A percentile compares a stretch with the other conserved stretches of the same genome.
Evolutionary conservation across 2,113 vertebrate species (phyloP).

Genomic region (Cyprinodon variegatus): DNA sequence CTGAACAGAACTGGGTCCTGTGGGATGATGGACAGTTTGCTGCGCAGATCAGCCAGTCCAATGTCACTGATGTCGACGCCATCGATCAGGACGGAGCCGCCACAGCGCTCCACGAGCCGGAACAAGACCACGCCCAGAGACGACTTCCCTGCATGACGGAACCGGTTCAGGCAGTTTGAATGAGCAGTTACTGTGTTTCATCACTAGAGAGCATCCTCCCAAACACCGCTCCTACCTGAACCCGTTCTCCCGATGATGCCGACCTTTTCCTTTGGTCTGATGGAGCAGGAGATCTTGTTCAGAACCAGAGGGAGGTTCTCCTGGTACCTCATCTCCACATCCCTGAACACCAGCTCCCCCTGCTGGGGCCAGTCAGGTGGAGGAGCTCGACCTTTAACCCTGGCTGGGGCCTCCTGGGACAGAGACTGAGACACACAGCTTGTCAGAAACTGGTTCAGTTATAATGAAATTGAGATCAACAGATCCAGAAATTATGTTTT

Average conservation of each 20-base stretch:
- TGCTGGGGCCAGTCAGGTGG: conserved; percentile 89
- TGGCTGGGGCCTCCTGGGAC: conserved; percentile 90
- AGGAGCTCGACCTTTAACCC: conserved; percentile 88
- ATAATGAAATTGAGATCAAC: background rate
- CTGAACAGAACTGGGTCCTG: conserved; percentile 94
- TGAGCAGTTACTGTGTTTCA: background rate
- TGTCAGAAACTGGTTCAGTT: background rate
- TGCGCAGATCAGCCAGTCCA: conserved; percentile 91
- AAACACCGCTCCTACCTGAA: conserved; percentile 80
- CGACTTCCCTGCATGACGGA: conserved; percentile 84
- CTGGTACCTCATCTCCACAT: conserved; percentile 90
- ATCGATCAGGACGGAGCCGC: conserved; percentile 91
- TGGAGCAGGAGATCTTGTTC: conserved; percentile 90
- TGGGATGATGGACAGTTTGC: conserved; percentile 93
- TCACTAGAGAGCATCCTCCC: background rate
- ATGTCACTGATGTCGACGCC: conserved; percentile 90
- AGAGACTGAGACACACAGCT: conserved; percentile 79
- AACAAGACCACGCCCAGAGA: conserved; percentile 91
- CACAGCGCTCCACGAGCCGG: conserved; percentile 88
- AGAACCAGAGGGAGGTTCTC: conserved; percentile 91
- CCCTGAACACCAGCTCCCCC: conserved; percentile 89
- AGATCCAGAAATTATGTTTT: background rate
- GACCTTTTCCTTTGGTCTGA: conserved; percentile 91
- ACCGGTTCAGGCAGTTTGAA: background rate
- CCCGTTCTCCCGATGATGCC: conserved; percentile 93